Evolutionary conservation across 2,888 invertebrate genomes (phyloP), one percentile per base, ranked within the genome.

Genomic region (Tanytarsus gracilentus): DNA sequence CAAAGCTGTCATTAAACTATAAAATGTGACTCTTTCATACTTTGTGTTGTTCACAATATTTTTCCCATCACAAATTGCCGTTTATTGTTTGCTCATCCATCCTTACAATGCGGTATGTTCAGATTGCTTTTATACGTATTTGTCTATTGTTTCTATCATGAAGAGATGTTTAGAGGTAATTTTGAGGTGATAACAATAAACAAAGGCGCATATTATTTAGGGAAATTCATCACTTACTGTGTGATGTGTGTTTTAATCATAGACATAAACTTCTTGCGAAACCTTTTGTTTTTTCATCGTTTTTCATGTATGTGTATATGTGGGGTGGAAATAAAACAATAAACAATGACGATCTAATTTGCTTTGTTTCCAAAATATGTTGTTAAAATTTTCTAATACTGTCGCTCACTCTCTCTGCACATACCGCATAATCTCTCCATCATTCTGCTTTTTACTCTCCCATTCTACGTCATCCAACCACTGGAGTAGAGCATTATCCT

Each of bases 161-260:
- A 44, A 23, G n/a, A n/a, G 9, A 16, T 44, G 2, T 8, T 8
- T 11, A 44, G 26, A 55, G 40, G 53, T 53, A 55, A 55, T 55
- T 55, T 55, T 26, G 26, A 55, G 40, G 55, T 26, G 55, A 55
- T 55, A 55, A 55, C 40, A 55, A 40, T 53, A 53, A 53, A 53
- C 53, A 55, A 39, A 5, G 16, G 40, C 18, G 16, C 8, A 1
- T n/a, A 7, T n/a, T 14, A 14, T n/a, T n/a, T n/a, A n/a, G n/a
- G n/a, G n/a, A n/a, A n/a, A n/a, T n/a, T n/a, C n/a, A n/a, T n/a
- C n/a, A n/a, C n/a, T n/a, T n/a, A n/a, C n/a, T n/a, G n/a, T n/a
- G n/a, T n/a, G n/a, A n/a, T n/a, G n/a, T n/a, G n/a, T n/a, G n/a
- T n/a, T n/a, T n/a, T n/a, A n/a, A n/a, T n/a, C n/a, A n/a, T n/a